A percentile compares a stretch with the other conserved stretches of the same genome.
phyloP scores from a whole-genome alignment of 2,888 invertebrate species.

The Stenchaetothrips biformis region DNA sequence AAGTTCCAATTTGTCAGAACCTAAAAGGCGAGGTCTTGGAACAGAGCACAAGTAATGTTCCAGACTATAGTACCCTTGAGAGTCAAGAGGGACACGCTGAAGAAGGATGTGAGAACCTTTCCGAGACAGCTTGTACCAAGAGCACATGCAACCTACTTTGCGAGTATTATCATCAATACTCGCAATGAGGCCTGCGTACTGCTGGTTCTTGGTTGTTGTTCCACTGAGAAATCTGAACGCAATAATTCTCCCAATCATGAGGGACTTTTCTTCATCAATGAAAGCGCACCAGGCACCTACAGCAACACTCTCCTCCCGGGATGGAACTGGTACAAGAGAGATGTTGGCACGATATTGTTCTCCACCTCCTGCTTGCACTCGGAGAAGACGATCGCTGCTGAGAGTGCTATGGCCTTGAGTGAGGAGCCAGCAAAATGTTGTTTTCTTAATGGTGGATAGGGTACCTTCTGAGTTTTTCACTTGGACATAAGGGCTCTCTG shows the following conservation, averaged over 20 bases:
- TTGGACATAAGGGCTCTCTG: background rate
- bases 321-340: background rate
- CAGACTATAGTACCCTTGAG: background rate
- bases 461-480: background rate
- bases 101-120: background rate
- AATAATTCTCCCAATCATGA: background rate
- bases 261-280: background rate
- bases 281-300: slow-evolving; percentile 18
- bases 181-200: background rate
- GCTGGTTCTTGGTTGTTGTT: background rate
- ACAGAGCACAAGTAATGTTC: background rate
- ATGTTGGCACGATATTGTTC: background rate
- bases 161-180: background rate
- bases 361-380: background rate
- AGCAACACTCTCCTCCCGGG: background rate
- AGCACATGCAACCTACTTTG: background rate
- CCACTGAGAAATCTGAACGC: background rate
- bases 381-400: background rate
- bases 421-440: slow-evolving; percentile 19
- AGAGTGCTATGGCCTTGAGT: background rate
- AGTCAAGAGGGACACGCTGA: background rate
- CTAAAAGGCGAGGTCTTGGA: background rate
- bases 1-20: background rate
- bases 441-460: background rate
- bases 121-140: background rate